Percentiles rank a stretch among this genome's conserved stretches.
Conservation (phyloP, 2,888 invertebrate genomes). For the Calameuta filiformis region DNA sequence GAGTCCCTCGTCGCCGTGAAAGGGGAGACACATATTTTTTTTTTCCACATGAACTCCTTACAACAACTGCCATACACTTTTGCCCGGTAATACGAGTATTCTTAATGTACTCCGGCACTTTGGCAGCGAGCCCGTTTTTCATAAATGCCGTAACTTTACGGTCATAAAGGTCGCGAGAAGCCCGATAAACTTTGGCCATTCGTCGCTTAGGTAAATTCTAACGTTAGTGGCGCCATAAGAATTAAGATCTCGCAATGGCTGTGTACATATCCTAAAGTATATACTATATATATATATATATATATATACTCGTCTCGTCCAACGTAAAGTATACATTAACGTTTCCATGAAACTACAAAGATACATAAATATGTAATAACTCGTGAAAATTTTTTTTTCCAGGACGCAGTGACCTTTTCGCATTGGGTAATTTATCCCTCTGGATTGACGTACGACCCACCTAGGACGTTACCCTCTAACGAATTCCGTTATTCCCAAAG, state of each 20-base stretch:
- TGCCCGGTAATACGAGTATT: not conserved
- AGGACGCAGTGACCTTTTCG: not conserved
- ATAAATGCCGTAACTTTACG: not conserved
- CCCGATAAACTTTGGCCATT: not conserved
- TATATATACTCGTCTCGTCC: not conserved
- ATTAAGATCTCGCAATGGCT: not conserved
- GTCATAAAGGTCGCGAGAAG: not conserved
- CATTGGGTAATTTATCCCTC: not conserved
- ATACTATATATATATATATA: not conserved
- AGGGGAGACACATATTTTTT: not conserved
- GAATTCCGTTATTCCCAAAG: not conserved
- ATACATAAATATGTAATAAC: not conserved
- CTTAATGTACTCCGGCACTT: not conserved
- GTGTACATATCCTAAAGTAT: not conserved
- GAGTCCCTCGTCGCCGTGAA: not conserved
- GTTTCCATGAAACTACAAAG: not conserved
- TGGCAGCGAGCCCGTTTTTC: not conserved
- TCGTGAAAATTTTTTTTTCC: not conserved
- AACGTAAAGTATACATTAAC: not conserved
- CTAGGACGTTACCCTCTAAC: not conserved
- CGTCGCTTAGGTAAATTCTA: not conserved
- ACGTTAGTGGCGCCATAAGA: not conserved
- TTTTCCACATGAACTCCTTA: not conserved
- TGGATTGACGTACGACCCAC: not conserved
- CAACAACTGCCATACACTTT: not conserved